Conservation (phyloP, 2,888 invertebrate genomes). For the Acheta domesticus region DNA sequence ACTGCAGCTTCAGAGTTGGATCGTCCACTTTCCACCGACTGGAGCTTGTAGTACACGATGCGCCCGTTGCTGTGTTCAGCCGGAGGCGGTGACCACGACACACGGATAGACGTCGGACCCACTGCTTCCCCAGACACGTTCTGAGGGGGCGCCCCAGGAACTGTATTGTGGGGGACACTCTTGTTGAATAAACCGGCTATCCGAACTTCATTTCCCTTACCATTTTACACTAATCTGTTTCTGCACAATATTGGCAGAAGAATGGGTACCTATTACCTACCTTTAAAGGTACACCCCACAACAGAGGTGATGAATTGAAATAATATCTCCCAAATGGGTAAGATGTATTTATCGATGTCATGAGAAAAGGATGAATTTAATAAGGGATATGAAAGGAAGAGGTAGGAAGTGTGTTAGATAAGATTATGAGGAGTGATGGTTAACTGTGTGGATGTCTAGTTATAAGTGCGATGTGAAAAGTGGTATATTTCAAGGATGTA, state of each 20-base stretch:
- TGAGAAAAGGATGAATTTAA: background rate
- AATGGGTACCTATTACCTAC: slow-evolving; percentile 2
- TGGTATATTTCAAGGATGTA: slow-evolving; percentile 11
- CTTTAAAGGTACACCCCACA: background rate
- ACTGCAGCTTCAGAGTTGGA: slow-evolving; percentile 81
- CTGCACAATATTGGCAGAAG: slow-evolving; percentile 12
- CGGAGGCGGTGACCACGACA: slow-evolving; percentile 91
- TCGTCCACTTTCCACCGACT: slow-evolving; percentile 79
- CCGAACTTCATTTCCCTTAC: slow-evolving; percentile 12
- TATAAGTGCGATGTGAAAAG: slow-evolving; percentile 5
- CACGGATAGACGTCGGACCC: slow-evolving; percentile 83
- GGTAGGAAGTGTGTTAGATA: background rate
- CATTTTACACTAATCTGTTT: background rate
- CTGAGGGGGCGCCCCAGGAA: slow-evolving; percentile 94
- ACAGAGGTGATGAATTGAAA: background rate
- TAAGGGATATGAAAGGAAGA: slow-evolving; percentile 4
- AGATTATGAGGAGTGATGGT: background rate
- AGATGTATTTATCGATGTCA: background rate
- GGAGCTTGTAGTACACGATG: slow-evolving; percentile 92
- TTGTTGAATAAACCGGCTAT: slow-evolving; percentile 21
- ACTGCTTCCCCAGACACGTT: slow-evolving; percentile 86
- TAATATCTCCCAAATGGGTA: background rate
- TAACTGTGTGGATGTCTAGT: slow-evolving; percentile 4
- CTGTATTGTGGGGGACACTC: slow-evolving; percentile 52
- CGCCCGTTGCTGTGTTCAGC: slow-evolving; percentile 86